Evolutionary conservation across 2,797 vertebrate genomes (phyloP), one percentile per base, ranked within the genome.

Genomic region (Malurus leucopterus): DNA sequence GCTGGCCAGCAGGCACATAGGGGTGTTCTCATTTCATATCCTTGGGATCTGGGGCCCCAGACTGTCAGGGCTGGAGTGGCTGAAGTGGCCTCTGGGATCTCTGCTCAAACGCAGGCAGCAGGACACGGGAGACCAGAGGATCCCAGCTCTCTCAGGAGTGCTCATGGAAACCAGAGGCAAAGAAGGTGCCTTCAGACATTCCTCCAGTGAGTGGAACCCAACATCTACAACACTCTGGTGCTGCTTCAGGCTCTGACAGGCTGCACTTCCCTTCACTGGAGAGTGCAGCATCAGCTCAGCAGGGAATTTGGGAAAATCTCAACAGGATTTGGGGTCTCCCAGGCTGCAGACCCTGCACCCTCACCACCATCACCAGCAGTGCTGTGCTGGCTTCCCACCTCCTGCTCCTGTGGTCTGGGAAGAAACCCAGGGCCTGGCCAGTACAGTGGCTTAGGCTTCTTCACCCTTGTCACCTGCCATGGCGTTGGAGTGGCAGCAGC

Each of bases 391-490:
- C 47, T 71, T 51, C 84, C 80, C 54, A 8, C 13, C 34, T 58
- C 17, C 44, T 62, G 67, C 63, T 81, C 15, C 50, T 43, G 65
- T 19, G 16, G 8, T 43, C 67, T 49, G 50, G 43, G 54, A 32
- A 29, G 62, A 65, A 71, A 22, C 22, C 16, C 50, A 27, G 30
- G 44, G 46, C 26, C 54, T 70, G 50, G 17, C 32, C 62, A 34
- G 34, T 72, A 50, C 59, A n/a, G 58, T 51, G 51, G 47, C 49
- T 70, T 46, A 38, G 29, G 27, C 43, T 63, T 43, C 54, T 44
- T 75, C 61, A 30, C 47, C 65, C 34, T 50, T 34, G 41, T n/a
- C 47, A 21, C 30, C 36, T 41, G 3, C 50, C 0, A 0, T 30
- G 44, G 40, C 27, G 36, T 21, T 15, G 0, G 5, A 34, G 36